phyloP scores from a whole-genome alignment of 2,113 vertebrate genomes.

The Elephantulus edwardii region DNA sequence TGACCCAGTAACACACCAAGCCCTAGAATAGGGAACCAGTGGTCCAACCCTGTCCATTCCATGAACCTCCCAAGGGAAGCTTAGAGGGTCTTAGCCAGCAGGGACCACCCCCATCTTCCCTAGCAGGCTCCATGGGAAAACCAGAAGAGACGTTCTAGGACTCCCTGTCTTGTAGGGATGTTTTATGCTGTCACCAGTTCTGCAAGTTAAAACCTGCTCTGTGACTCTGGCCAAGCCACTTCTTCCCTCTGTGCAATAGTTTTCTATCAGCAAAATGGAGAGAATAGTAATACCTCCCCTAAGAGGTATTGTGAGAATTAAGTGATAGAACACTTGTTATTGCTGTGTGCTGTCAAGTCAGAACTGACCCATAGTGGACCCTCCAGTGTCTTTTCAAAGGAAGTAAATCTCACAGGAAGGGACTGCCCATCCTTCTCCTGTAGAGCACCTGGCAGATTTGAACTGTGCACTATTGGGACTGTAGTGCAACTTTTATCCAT shows the following conservation, averaged over 20 bases:
- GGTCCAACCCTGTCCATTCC: neutral
- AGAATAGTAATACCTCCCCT: neutral
- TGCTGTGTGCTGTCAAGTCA: too few species aligned
- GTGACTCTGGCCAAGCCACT: neutral
- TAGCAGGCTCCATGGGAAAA: rapidly evolving
- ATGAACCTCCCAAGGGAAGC: too few species aligned
- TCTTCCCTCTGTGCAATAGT: neutral
- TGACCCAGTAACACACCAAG: neutral
- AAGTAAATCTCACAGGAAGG: too few species aligned
- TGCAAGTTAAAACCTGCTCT: neutral
- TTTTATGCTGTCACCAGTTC: neutral
- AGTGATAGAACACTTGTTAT: neutral
- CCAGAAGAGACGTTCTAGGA: neutral
- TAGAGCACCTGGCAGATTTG: too few species aligned
- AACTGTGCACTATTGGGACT: too few species aligned
- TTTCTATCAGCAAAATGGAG: neutral
- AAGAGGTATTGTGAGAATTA: neutral
- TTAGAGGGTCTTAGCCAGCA: neutral
- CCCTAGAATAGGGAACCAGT: neutral
- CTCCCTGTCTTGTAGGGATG: neutral
- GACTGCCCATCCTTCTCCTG: too few species aligned
- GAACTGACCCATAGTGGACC: too few species aligned
- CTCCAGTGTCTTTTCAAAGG: too few species aligned
- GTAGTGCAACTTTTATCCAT: too few species aligned
- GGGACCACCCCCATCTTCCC: neutral